These are phyloP conservation scores for Pachycephala philippinensis DNA, from an alignment of 2,113 vertebrate species.

Conservation along the genomic window DNA sequence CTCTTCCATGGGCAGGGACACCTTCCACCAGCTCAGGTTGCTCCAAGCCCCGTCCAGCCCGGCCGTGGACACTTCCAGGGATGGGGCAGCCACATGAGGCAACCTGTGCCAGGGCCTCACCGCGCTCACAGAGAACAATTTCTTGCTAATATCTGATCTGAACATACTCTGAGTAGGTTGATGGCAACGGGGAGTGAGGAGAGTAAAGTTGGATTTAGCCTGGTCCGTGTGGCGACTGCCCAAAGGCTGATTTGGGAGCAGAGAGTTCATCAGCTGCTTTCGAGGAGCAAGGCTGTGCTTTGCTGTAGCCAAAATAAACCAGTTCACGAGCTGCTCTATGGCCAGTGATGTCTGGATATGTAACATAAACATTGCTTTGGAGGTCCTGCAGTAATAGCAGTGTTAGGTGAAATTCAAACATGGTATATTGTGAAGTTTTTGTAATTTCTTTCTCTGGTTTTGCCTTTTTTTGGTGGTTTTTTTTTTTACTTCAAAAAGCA, in stretches of 20 bases:
- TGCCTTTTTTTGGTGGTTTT: neutral
- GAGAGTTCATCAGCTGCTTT: neutral
- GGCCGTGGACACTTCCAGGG: neutral
- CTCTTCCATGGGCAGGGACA: neutral
- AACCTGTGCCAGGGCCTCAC: neutral
- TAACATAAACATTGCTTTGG: neutral
- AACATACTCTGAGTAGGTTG: too few relatives aligned
- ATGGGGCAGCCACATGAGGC: neutral
- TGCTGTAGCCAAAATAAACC: neutral
- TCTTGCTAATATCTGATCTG: too few relatives aligned
- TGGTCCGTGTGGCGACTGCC: accelerated
- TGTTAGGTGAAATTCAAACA: neutral
- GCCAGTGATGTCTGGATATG: neutral
- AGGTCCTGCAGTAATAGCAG: neutral
- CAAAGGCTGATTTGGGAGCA: neutral
- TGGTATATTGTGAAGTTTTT: accelerated
- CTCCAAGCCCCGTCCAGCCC: accelerated
- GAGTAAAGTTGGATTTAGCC: neutral
- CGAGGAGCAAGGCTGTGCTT: neutral
- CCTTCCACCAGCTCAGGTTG: accelerated
- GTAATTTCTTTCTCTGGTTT: neutral
- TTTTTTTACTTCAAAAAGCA: neutral
- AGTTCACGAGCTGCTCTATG: accelerated
- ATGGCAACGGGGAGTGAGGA: neutral
- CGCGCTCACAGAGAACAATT: accelerated